Conservation (phyloP, 2,797 vertebrate species). For the Heteromormyrus szaboi region DNA sequence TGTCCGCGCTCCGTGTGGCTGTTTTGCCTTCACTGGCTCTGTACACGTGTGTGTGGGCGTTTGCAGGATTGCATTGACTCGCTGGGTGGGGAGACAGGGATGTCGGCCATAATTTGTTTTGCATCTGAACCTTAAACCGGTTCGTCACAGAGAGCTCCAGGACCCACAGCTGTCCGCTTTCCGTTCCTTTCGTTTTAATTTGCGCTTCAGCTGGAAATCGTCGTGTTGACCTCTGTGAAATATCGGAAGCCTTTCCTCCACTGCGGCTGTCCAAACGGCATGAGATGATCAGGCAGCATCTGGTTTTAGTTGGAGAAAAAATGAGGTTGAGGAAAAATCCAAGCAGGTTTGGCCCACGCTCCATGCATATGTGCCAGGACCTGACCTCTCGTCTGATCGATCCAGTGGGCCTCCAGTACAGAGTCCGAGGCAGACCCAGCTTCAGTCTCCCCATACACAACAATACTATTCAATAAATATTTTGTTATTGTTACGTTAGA, state of each 20-base stretch:
- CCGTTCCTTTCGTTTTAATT: background rate
- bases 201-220: background rate
- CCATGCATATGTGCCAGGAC: background rate
- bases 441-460: background rate
- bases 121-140: background rate
- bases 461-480: background rate
- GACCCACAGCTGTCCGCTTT: background rate
- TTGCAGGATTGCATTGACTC: background rate
- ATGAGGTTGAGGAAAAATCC: constrained; percentile 17
- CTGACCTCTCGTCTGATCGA: constrained; percentile 8
- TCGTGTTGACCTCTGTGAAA: background rate
- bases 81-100: background rate
- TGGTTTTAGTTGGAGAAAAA: constrained; percentile 28
- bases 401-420: background rate
- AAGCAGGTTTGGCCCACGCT: background rate
- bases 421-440: background rate
- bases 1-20: background rate
- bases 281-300: constrained; percentile 39
- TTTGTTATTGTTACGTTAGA: background rate
- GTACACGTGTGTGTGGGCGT: background rate
- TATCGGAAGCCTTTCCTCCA: constrained; percentile 7
- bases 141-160: background rate
- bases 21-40: background rate
- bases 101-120: background rate
- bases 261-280: constrained; percentile 4